A percentile compares a stretch with the other conserved stretches of the same genome.
Conservation (phyloP, 2,113 vertebrate species). For the Marmota monax region DNA sequence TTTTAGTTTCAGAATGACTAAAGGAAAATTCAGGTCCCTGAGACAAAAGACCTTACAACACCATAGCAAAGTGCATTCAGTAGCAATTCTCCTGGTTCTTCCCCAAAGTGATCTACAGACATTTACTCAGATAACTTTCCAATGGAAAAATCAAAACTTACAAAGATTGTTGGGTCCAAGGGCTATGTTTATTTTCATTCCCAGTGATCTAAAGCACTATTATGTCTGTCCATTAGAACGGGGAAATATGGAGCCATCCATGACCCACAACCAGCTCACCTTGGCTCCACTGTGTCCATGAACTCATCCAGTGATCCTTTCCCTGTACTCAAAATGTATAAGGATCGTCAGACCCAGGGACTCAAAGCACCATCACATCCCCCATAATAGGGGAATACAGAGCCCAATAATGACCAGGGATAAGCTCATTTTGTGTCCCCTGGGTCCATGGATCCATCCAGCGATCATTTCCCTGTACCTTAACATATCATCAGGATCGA, state of each 20-base stretch:
- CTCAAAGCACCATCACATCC: neutral
- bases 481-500: neutral
- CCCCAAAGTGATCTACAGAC: neutral
- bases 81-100: neutral
- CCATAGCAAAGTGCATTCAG: neutral
- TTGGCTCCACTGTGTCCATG: neutral
- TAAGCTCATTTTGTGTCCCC: neutral
- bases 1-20: constrained; percentile 14
- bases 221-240: neutral
- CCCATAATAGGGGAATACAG: neutral
- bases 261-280: neutral
- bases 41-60: neutral
- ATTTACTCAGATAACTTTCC: neutral
- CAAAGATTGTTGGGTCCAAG: neutral
- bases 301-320: neutral
- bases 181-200: neutral
- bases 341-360: neutral
- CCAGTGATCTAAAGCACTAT: neutral
- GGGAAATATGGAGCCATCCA: neutral
- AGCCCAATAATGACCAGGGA: neutral
- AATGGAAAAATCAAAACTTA: neutral
- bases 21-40: neutral
- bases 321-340: neutral
- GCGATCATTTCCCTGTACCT: neutral
- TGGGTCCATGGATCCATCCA: neutral